Evolutionary conservation across 2,888 invertebrate genomes (phyloP), one percentile per base, ranked within the genome.

Genomic region (Amphipoea oculea): DNA sequence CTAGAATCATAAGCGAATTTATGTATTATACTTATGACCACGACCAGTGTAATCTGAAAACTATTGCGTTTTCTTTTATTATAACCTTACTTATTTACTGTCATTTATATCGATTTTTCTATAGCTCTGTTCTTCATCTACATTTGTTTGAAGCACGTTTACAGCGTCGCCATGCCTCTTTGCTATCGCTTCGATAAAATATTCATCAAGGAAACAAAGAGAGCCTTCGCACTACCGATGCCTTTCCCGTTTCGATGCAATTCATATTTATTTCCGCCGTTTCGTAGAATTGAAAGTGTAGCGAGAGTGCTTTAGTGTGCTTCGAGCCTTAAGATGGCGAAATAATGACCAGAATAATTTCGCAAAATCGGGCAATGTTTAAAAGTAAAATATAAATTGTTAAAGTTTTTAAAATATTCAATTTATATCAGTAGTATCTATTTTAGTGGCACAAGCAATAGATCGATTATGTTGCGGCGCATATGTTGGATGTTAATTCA

Each of bases 121-220:
- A 48, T 20, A 48, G 9, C 12, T 54, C 12, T 40, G 12, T 76
- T 76, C 76, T 76, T 48, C 40, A 60, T 79, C 48, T 65, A 57
- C n/a, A 54, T 83, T 57, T 29, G 17, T 80, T 83, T 77, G 63
- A 57, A 45, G 65, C 4, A 65, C 51, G 14, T 78, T 42, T 36
- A 62, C 23, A 73, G 45, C 76, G 65, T 54, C 63, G 40, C 68
- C 23, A 9, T 57, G 48, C 54, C 42, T 72, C 76, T 81, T 81
- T 85, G 84, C 82, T 80, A 79, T 82, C 66, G 79, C 72, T 72
- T 60, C 73, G 57, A 85, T 85, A 79, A 71, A 82, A 82, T 78
- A 79, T 82, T 82, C 75, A 88, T 82, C 78, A 87, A 71, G 71
- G 60, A 82, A 76, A 83, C 83, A 83, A 81, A 76, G 72, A 73